Base-by-base conservation (phyloP, 2,797 vertebrate genomes). In the Muscicapa comitata region DNA sequence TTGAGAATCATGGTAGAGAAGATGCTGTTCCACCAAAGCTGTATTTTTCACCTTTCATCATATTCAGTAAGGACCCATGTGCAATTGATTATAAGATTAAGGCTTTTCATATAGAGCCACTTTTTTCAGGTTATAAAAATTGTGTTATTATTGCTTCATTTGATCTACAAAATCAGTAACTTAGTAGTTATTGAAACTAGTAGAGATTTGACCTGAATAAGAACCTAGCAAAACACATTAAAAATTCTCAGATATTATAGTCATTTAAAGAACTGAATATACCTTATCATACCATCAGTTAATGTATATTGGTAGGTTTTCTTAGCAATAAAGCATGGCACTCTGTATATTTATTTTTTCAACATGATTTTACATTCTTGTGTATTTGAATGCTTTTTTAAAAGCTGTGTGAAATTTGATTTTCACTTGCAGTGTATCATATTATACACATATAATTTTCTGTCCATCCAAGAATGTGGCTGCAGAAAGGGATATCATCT, bases 271-370 rank as follows among this genome's bases (percentile, higher is more conserved):
- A 73, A 66, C 21, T 58, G 2, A 38, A 13, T 55, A 51, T 40
- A 42, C 10, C 7, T 58, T 40, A n/a, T 24, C 8, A 48, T 5
- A 3, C 18, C 40, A 40, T 55, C 31, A 53, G 16, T 48, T 84
- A 48, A 51, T 0, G 0, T 62, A 26, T 33, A 37, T 40, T 66
- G 28, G 38, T 17, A 67, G 7, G 1, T 1, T 17, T 45, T 45
- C 62, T 48, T 23, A 38, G 24, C 50, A 78, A 65, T 65, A 61
- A 86, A 43, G 4, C 17, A 75, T 54, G 10, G 1, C 1, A 13
- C 4, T 31, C 11, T 40, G 37, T 80, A 23, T 51, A 15, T 65
- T 74, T 48, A 38, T 25, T 77, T 86, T 79, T 76, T 68, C 13
- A 70, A 79, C 7, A 12, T 68, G 7, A 66, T 78, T 53, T 28